These are phyloP conservation scores for Hyaena hyaena DNA, from an alignment of 2,113 vertebrate genomes.

Conservation along the genomic window DNA sequence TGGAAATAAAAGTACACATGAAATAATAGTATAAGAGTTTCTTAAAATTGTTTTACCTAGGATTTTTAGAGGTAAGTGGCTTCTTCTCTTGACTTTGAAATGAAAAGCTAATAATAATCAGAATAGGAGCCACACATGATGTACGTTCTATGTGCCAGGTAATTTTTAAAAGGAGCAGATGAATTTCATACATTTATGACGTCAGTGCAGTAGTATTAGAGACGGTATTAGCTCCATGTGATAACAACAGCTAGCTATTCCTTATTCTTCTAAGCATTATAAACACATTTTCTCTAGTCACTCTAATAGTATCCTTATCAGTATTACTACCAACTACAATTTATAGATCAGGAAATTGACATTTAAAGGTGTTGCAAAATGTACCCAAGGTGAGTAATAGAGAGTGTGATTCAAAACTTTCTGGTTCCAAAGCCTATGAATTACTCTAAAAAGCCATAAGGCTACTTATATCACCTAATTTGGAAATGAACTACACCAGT, in stretches of 20 bases:
- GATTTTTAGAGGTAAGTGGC: not conserved
- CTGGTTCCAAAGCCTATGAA: not conserved
- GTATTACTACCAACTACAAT: not conserved
- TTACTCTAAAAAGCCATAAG: not conserved
- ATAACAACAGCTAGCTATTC: not conserved
- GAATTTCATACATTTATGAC: not conserved
- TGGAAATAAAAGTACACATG: not conserved
- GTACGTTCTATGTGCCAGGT: not conserved
- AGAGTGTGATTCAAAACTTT: not conserved
- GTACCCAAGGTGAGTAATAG: not conserved
- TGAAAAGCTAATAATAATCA: not conserved
- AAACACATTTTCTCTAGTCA: not conserved
- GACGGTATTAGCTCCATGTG: not conserved
- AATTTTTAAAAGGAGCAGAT: not conserved
- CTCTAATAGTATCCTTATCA: not conserved
- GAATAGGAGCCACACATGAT: not conserved
- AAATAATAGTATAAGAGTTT: not conserved
- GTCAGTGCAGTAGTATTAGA: not conserved
- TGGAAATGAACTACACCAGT: not conserved
- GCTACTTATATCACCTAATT: not conserved
- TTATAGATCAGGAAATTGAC: not conserved
- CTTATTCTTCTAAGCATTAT: not conserved
- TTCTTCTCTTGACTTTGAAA: not conserved
- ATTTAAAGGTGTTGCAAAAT: not conserved
- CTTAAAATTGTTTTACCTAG: not conserved